Conservation (phyloP, 2,797 vertebrate genomes). For the Hemitrygon akajei region DNA sequence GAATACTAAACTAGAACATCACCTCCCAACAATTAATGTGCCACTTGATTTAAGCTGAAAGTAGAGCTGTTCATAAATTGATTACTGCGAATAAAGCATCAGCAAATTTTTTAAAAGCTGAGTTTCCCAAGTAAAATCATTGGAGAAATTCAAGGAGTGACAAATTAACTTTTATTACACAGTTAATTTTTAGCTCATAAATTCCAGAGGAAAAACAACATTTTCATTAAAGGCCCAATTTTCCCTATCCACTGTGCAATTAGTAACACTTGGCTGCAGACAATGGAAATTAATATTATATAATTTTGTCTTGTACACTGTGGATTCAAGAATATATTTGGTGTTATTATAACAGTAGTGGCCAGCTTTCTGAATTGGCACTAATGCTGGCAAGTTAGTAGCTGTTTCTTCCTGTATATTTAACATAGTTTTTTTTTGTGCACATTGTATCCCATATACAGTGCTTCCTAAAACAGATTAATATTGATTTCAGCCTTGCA, state of each 20-base stretch:
- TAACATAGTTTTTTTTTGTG: not conserved
- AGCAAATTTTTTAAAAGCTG: conserved; percentile 17
- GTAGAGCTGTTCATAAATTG: not conserved
- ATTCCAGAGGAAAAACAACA: conserved; percentile 23
- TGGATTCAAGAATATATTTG: not conserved
- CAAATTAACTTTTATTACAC: conserved; percentile 24
- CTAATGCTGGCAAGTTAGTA: not conserved
- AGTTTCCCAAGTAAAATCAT: not conserved
- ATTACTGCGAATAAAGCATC: not conserved
- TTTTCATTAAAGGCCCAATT: conserved; percentile 9
- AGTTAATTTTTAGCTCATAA: conserved; percentile 12
- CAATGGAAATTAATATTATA: not conserved
- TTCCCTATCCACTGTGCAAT: not conserved
- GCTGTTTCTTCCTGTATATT: not conserved
- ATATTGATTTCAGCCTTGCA: not conserved
- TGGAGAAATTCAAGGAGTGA: conserved; percentile 21
- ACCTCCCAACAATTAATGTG: not conserved
- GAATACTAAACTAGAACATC: not conserved
- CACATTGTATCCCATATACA: not conserved
- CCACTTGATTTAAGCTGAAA: conserved; percentile 9
- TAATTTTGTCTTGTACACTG: not conserved
- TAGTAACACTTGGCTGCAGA: conserved; percentile 1
- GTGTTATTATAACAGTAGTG: not conserved
- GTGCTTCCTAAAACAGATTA: not conserved
- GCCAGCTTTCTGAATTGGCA: not conserved